Percentiles rank a stretch among this genome's conserved stretches.
Conservation (phyloP, 2,797 vertebrate species). For the Crocidura indochinensis region DNA sequence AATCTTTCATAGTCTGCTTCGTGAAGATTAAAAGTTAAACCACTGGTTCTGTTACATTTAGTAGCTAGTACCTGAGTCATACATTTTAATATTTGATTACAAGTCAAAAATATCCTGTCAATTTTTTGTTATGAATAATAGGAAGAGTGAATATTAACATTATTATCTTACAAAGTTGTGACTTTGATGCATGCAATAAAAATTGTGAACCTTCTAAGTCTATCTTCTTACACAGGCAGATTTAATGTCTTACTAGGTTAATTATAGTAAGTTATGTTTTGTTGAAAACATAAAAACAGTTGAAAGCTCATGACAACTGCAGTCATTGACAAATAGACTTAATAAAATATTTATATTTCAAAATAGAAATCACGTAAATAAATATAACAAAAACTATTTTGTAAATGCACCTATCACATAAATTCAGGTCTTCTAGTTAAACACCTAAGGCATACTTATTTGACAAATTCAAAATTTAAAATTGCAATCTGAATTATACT, state of each 20-base stretch:
- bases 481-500: not conserved
- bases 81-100: too few species aligned
- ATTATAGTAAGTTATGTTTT: not conserved
- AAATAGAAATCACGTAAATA: not conserved
- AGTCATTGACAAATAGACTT: not conserved
- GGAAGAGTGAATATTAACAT: too few species aligned
- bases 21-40: too few species aligned
- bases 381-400: not conserved
- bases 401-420: not conserved
- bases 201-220: not conserved
- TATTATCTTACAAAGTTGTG: not conserved
- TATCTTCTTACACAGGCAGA: not conserved
- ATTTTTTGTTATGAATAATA: too few species aligned
- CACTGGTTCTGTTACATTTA: too few species aligned
- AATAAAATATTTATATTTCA: slow-evolving; percentile 35
- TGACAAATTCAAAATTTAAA: not conserved
- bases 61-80: too few species aligned
- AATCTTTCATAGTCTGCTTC: too few species aligned
- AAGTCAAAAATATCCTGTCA: too few species aligned
- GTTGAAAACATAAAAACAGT: not conserved
- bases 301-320: not conserved
- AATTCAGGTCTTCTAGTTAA: not conserved
- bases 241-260: not conserved
- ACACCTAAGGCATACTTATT: not conserved
- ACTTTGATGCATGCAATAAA: not conserved